Conservation (phyloP, 2,888 invertebrate species). For the Athalia circularis region DNA sequence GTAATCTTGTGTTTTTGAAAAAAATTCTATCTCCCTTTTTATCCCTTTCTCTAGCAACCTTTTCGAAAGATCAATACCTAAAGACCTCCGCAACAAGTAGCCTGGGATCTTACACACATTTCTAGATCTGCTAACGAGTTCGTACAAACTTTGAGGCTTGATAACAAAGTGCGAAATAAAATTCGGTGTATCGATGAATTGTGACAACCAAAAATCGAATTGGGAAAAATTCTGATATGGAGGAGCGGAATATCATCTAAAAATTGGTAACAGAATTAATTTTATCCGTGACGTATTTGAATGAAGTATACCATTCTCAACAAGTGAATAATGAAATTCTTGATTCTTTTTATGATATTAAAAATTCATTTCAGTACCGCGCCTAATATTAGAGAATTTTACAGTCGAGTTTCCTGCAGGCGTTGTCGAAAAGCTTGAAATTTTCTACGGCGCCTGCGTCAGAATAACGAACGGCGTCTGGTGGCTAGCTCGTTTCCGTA, state of each 20-base stretch:
- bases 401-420: no score
- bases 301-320: no score
- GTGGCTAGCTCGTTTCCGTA: constrained; percentile 50
- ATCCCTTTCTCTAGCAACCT: constrained; percentile 46
- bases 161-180: background rate
- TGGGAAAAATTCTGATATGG: no score
- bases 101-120: constrained; percentile 26
- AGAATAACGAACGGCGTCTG: constrained; percentile 68
- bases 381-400: no score
- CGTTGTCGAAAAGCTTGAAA: constrained; percentile 10
- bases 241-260: no score
- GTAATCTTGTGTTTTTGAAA: constrained; percentile 65
- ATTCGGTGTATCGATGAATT: no score
- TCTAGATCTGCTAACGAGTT: constrained; percentile 30
- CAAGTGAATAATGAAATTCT: no score
- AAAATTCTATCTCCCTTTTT: constrained; percentile 55
- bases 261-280: no score
- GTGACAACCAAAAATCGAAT: no score
- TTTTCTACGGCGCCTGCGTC: constrained; percentile 63
- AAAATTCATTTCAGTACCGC: background rate
- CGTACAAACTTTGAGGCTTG: constrained; percentile 22
- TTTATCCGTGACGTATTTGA: no score
- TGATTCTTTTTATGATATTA: background rate
- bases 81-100: constrained; percentile 66
- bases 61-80: constrained; percentile 63